phyloP scores from a whole-genome alignment of 2,888 invertebrate species.

The Macrosiphum euphorbiae region DNA sequence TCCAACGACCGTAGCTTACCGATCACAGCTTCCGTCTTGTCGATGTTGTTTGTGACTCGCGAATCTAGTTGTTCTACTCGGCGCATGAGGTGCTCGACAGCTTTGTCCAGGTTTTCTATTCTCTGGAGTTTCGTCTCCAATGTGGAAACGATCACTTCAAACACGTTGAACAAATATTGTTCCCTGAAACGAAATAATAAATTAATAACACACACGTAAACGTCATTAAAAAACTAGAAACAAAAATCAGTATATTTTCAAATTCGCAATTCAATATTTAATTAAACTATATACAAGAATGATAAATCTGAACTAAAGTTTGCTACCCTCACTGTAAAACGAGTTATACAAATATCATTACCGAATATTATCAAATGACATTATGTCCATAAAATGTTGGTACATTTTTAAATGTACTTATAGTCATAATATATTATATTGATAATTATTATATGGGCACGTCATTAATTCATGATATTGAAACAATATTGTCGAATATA shows the following conservation, averaged over 20 bases:
- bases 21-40: slow-evolving; percentile 87
- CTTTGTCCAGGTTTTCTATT: slow-evolving; percentile 89
- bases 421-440: background rate
- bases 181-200: slow-evolving; percentile 78
- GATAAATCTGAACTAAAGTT: too few species aligned
- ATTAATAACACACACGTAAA: slow-evolving; percentile 8
- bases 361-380: background rate
- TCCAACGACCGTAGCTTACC: slow-evolving; percentile 82
- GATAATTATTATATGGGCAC: background rate
- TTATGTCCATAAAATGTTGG: background rate
- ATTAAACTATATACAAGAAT: too few species aligned
- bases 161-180: slow-evolving; percentile 88
- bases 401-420: background rate
- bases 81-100: slow-evolving; percentile 88
- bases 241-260: background rate
- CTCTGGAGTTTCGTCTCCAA: slow-evolving; percentile 88
- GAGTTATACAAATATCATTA: background rate
- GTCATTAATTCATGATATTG: background rate
- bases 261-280: background rate
- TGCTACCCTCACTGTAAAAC: too few species aligned
- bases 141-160: slow-evolving; percentile 90
- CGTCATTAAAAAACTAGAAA: background rate
- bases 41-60: slow-evolving; percentile 85
- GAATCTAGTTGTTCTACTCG: slow-evolving; percentile 86
- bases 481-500: background rate